A percentile compares a stretch with the other conserved stretches of the same genome.
These are phyloP conservation scores for Rhinophrynus dorsalis DNA, from an alignment of 2,797 vertebrate species.

Conservation along the genomic window DNA sequence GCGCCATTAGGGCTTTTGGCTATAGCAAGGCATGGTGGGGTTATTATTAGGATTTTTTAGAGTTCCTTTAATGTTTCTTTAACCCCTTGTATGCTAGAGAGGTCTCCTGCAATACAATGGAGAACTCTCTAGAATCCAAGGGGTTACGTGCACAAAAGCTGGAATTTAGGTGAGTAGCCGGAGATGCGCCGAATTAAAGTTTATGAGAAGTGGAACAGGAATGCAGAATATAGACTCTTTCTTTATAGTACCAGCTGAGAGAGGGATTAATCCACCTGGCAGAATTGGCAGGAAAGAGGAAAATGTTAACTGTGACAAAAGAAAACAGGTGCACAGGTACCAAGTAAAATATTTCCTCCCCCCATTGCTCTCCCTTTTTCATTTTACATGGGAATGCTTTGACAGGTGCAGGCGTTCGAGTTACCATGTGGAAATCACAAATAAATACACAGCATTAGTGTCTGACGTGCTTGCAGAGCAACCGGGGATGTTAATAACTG, in stretches of 20 bases:
- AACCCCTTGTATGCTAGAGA: too few species aligned
- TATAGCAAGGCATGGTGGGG: too few species aligned
- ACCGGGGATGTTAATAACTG: conserved; percentile 89
- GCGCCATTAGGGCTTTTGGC: too few species aligned
- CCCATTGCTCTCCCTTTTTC: conserved; percentile 63
- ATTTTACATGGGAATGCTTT: conserved; percentile 72
- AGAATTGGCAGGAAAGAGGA: conserved; percentile 64
- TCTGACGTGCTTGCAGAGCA: conserved; percentile 71
- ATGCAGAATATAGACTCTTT: conserved; percentile 63
- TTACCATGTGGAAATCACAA: conserved; percentile 81
- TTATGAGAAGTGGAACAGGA: conserved; percentile 67
- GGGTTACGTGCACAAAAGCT: background rate
- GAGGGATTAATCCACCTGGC: conserved; percentile 85
- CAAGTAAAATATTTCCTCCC: conserved; percentile 67
- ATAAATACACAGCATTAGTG: conserved; percentile 77
- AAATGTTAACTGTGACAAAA: conserved; percentile 71
- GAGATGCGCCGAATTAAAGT: conserved; percentile 45
- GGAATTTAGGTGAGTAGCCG: conserved; percentile 58
- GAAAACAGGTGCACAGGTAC: conserved; percentile 89
- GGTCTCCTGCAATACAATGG: too few species aligned
- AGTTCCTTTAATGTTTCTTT: too few species aligned
- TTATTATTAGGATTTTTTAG: too few species aligned
- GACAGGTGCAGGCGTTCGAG: conserved; percentile 95
- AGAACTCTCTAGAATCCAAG: too few species aligned
- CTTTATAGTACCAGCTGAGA: conserved; percentile 65